These are phyloP conservation scores for Anadara kagoshimensis DNA, from an alignment of 1,140 invertebrate genomes.

Conservation along the genomic window DNA sequence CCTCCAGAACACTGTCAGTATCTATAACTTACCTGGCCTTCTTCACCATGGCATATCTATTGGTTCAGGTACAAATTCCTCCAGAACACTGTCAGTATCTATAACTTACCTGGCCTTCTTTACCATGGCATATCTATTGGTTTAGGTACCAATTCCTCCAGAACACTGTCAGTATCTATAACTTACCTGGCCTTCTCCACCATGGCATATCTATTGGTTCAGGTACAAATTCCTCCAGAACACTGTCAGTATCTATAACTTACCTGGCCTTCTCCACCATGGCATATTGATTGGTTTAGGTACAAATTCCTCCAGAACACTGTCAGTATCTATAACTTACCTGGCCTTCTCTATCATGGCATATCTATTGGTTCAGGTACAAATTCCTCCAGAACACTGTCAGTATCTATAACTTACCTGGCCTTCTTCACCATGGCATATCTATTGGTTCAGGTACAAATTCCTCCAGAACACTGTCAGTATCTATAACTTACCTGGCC, in stretches of 20 bases:
- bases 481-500: too few species aligned
- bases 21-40: too few species aligned
- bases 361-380: conserved; percentile 3
- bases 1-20: conserved; percentile 25
- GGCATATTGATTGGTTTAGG: not conserved
- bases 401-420: not conserved
- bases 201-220: not conserved
- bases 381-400: conserved; percentile 27
- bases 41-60: not conserved
- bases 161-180: conserved; percentile 8
- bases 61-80: conserved; percentile 13
- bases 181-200: too few species aligned
- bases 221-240: conserved; percentile 25
- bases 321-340: not conserved
- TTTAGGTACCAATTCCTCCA: conserved; percentile 19
- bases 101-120: too few species aligned
- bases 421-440: too few species aligned
- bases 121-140: not conserved
- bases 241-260: conserved; percentile 1
- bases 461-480: conserved; percentile 26
- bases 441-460: conserved; percentile 7
- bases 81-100: conserved; percentile 21
- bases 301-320: conserved; percentile 27
- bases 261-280: too few species aligned
- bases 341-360: too few species aligned